phyloP scores from a whole-genome alignment of 1,140 invertebrate genomes.

The Hetaerina americana region DNA sequence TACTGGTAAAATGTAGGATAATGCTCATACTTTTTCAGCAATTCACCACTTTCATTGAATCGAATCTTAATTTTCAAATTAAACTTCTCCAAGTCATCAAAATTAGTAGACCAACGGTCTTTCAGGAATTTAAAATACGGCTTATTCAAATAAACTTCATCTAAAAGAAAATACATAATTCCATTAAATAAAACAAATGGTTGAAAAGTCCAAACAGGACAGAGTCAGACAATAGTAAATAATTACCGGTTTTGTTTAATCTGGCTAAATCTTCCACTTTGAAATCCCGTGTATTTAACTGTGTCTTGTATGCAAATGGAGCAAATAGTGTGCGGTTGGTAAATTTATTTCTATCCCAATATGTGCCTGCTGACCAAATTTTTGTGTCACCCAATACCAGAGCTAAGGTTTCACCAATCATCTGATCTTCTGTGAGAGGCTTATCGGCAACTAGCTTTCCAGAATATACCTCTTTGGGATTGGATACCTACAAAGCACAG shows the following conservation, averaged over 20 bases:
- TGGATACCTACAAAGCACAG: constrained; percentile 70
- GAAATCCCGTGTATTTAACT: constrained; percentile 68
- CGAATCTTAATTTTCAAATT: constrained; percentile 86
- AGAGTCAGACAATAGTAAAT: constrained; percentile 7
- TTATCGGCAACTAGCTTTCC: constrained; percentile 79
- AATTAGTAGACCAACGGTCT: constrained; percentile 86
- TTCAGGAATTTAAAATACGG: constrained; percentile 79
- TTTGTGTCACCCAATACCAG: constrained; percentile 80
- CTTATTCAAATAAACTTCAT: constrained; percentile 69
- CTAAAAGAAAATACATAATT: constrained; percentile 28
- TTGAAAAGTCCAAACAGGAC: constrained; percentile 12
- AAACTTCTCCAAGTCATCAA: constrained; percentile 81
- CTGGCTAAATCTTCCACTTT: constrained; percentile 78
- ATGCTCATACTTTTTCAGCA: constrained; percentile 71
- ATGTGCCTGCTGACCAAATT: constrained; percentile 83
- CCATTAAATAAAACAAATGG: constrained; percentile 15
- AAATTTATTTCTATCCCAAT: constrained; percentile 94
- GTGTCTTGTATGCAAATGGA: constrained; percentile 83
- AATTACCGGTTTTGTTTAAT: constrained; percentile 54
- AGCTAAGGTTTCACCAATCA: constrained; percentile 85
- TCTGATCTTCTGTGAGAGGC: constrained; percentile 82
- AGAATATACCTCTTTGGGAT: constrained; percentile 87
- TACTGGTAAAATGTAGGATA: constrained; percentile 77
- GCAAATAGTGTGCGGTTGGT: constrained; percentile 85
- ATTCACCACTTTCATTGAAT: constrained; percentile 72